Evolutionary conservation across 2,797 vertebrate genomes (phyloP).

Genomic region (Antrozous pallidus): DNA sequence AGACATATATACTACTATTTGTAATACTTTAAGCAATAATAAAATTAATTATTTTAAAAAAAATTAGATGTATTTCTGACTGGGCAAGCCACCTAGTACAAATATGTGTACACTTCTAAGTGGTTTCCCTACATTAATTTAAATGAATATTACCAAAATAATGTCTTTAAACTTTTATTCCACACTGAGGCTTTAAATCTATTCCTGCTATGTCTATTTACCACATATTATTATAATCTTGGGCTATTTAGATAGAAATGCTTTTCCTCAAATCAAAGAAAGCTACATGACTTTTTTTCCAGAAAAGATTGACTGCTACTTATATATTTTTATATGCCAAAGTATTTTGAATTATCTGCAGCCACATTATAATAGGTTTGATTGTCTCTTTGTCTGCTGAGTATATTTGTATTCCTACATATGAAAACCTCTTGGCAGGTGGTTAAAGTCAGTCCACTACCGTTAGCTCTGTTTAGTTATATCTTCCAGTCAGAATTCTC

Average conservation of each 20-base stretch:
- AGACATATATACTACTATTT: no score
- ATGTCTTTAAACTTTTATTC: neutral
- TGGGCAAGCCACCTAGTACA: neutral
- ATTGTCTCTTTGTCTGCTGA: neutral
- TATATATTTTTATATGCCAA: neutral
- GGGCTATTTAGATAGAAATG: neutral
- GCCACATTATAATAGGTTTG: neutral
- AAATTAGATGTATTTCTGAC: neutral
- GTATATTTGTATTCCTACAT: neutral
- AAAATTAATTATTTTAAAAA: no score
- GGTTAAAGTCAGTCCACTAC: neutral
- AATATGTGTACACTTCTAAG: neutral
- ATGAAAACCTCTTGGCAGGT: neutral
- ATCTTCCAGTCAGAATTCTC: constrained; percentile 4
- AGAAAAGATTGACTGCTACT: neutral
- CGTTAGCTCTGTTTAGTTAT: neutral
- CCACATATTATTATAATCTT: constrained; percentile 9
- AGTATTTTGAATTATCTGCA: constrained; percentile 43
- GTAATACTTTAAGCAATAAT: no score
- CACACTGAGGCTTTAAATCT: neutral
- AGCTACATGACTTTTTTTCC: neutral
- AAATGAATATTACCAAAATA: neutral
- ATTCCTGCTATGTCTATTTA: neutral
- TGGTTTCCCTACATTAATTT: neutral
- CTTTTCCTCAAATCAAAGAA: constrained; percentile 15